Evolutionary conservation across 2,888 invertebrate genomes (phyloP).

Genomic region (Leptopilina drosophilae): DNA sequence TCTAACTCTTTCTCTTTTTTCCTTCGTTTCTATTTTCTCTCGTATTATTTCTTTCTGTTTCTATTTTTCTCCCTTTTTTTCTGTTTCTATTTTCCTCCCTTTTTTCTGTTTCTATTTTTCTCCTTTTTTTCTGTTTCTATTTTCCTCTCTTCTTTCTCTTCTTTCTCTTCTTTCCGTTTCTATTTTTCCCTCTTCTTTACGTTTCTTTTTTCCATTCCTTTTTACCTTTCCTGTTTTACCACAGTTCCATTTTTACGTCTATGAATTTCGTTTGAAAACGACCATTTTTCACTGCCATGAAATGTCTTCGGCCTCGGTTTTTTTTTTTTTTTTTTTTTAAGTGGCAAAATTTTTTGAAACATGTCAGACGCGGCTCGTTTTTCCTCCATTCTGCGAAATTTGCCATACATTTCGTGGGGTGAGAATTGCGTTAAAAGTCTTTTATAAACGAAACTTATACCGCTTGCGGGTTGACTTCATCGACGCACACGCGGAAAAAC

Average conservation of each 20-base stretch:
- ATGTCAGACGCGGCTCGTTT: slow-evolving; percentile 46
- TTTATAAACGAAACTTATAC: slow-evolving; percentile 12
- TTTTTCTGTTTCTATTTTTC: too few relatives aligned
- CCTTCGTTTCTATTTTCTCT: slow-evolving; percentile 31
- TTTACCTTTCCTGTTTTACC: background rate
- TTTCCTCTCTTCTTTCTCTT: background rate
- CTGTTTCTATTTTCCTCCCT: too few relatives aligned
- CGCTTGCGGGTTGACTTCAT: slow-evolving; percentile 45
- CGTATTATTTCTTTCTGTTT: background rate
- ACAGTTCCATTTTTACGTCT: slow-evolving; percentile 5
- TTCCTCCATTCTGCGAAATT: slow-evolving; percentile 47
- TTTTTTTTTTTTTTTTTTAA: slow-evolving; percentile 7
- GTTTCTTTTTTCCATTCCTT: background rate
- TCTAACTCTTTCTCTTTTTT: background rate
- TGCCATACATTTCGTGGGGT: slow-evolving; percentile 32
- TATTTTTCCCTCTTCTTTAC: too few relatives aligned
- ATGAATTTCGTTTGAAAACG: slow-evolving; percentile 7
- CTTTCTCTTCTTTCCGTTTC: slow-evolving; percentile 3
- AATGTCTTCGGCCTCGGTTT: too few relatives aligned
- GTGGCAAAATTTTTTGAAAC: too few relatives aligned
- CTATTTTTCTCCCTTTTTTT: background rate
- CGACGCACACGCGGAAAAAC: slow-evolving; percentile 64
- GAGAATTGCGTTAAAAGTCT: slow-evolving; percentile 28
- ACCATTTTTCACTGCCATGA: slow-evolving; percentile 19
- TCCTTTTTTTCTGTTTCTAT: slow-evolving; percentile 2